phyloP scores from a whole-genome alignment of 2,888 invertebrate genomes.

The Eremobia ochroleuca region DNA sequence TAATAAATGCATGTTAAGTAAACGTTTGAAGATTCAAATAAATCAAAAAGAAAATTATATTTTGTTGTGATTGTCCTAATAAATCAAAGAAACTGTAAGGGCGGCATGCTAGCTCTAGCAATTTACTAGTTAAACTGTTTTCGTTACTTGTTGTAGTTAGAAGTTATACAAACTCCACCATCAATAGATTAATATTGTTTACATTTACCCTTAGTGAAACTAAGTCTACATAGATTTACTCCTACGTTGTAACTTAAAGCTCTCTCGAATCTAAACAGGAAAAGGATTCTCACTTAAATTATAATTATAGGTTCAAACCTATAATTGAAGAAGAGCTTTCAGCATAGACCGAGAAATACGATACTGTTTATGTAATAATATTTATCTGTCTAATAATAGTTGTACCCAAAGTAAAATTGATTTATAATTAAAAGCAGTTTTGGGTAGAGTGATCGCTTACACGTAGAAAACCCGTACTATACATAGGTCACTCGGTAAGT shows the following conservation, averaged over 20 bases:
- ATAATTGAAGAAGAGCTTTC: background rate
- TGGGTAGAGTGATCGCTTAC: background rate
- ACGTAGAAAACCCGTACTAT: background rate
- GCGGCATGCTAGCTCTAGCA: conserved; percentile 11
- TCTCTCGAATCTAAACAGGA: background rate
- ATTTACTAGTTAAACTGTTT: conserved; percentile 11
- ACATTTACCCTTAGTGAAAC: background rate
- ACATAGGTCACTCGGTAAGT: too few relatives aligned
- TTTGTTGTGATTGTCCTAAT: background rate
- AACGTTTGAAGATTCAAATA: background rate
- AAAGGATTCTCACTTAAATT: background rate
- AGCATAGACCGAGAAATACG: background rate
- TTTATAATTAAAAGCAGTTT: background rate
- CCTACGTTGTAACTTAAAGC: background rate
- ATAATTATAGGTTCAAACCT: background rate
- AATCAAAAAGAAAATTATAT: background rate
- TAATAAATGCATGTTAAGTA: background rate
- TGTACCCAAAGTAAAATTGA: background rate
- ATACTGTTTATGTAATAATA: background rate
- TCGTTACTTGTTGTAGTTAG: background rate
- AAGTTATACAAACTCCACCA: background rate
- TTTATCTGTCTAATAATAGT: background rate
- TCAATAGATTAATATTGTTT: conserved; percentile 7
- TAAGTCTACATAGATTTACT: background rate
- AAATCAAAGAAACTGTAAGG: conserved; percentile 7